Evolutionary conservation across 2,797 vertebrate genomes (phyloP), one percentile per base, ranked within the genome.

Genomic region (Sebastes wilsoni): DNA sequence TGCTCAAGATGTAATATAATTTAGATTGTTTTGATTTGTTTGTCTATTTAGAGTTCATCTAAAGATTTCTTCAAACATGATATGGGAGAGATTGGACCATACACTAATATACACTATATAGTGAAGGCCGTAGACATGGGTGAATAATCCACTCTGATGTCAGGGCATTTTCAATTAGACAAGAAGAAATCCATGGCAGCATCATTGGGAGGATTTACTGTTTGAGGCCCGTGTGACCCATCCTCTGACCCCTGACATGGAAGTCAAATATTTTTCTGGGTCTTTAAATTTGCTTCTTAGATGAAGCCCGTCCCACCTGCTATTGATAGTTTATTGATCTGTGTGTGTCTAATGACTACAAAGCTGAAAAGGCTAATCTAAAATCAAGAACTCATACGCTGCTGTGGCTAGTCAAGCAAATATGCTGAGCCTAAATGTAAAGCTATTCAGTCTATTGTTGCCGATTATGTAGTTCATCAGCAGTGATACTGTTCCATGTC

Each of bases 251-350:
- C 95, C 92, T 94, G 95, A 96, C 92, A 89, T 76, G 83, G 74
- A 84, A 94, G 95, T 96, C 94, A 95, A 92, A 95, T 95, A 93
- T 95, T 95, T 93, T 91, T 93, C 90, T 85, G 92, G 89, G 90
- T 96, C 93, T 95, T 94, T 95, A 96, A 94, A 94, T 94, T 91
- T 91, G 89, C 90, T 56, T 90, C 85, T 93, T 93, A 94, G 94
- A 96, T 94, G 46, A 95, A 96, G 95, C 78, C 75, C 84, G 54
- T 38, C 73, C 66, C 75, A 92, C 92, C 90, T 92, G 86, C 72
- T 94, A 92, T 94, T 95, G 92, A 95, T 94, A 90, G 79, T 86
- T 89, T 94, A 96, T 96, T 92, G 96, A 97, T 97, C 95, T 94
- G 95, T 96, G 95, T 95, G 93, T 93, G 93, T 88, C 91, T 93